phyloP scores from a whole-genome alignment of 2,113 vertebrate genomes.

The Dromiciops gliroides region DNA sequence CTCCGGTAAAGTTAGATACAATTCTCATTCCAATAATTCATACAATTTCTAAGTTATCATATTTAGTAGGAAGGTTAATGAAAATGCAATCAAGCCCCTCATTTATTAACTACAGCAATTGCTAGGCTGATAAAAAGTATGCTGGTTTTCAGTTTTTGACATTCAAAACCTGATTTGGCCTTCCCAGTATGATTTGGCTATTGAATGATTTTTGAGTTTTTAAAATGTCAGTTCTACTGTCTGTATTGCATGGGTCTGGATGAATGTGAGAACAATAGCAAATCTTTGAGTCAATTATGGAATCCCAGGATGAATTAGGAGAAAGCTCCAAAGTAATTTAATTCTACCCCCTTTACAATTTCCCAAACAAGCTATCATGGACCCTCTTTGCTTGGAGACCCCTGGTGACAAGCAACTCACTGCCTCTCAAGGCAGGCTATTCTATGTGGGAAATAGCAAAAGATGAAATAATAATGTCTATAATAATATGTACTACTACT shows the following conservation, averaged over 20 bases:
- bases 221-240: neutral
- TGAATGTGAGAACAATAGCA: neutral
- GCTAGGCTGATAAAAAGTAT: neutral
- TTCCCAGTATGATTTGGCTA: neutral
- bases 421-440: neutral
- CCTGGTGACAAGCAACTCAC: neutral
- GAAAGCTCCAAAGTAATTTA: neutral
- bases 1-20: neutral
- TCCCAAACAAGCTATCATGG: neutral
- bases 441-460: neutral
- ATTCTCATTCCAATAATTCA: neutral
- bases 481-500: neutral
- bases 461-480: neutral
- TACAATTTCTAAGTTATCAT: neutral
- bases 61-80: neutral
- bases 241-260: neutral
- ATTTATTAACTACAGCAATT: neutral
- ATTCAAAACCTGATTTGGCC: neutral
- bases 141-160: neutral
- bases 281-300: neutral
- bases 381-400: neutral
- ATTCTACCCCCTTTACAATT: neutral
- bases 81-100: neutral
- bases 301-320: neutral
- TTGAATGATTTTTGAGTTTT: neutral